Evolutionary conservation across 2,113 vertebrate genomes (phyloP).

Genomic region (Sapayoa aenigma): DNA sequence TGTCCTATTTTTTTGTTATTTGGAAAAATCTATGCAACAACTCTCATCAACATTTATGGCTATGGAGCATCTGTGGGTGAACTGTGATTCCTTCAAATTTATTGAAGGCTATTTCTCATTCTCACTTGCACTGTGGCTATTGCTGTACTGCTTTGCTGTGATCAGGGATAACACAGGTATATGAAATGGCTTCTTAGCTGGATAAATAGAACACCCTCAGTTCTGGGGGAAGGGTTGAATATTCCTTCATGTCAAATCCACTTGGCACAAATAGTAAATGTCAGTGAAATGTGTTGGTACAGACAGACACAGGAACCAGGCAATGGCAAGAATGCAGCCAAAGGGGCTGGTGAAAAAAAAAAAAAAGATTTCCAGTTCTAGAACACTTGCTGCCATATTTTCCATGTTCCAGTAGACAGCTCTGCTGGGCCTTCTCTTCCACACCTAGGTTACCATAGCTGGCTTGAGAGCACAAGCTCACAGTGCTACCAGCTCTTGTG

Average conservation of each 20-base stretch:
- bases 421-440: background rate
- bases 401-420: background rate
- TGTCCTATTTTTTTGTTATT: accelerated
- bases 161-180: background rate
- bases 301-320: background rate
- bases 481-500: background rate
- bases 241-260: background rate
- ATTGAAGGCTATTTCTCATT: background rate
- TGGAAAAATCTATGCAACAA: background rate
- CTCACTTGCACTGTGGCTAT: background rate
- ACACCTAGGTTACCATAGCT: background rate
- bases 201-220: background rate
- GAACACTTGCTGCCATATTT: background rate
- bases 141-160: background rate
- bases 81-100: background rate
- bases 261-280: background rate
- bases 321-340: background rate
- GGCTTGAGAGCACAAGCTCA: background rate
- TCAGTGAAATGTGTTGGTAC: background rate
- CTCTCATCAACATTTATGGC: background rate
- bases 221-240: background rate
- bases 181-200: background rate
- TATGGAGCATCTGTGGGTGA: background rate
- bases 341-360: background rate
- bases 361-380: background rate